Evolutionary conservation across 1,140 invertebrate genomes (phyloP), one percentile per base, ranked within the genome.

Genomic region (Octopus bimaculoides): DNA sequence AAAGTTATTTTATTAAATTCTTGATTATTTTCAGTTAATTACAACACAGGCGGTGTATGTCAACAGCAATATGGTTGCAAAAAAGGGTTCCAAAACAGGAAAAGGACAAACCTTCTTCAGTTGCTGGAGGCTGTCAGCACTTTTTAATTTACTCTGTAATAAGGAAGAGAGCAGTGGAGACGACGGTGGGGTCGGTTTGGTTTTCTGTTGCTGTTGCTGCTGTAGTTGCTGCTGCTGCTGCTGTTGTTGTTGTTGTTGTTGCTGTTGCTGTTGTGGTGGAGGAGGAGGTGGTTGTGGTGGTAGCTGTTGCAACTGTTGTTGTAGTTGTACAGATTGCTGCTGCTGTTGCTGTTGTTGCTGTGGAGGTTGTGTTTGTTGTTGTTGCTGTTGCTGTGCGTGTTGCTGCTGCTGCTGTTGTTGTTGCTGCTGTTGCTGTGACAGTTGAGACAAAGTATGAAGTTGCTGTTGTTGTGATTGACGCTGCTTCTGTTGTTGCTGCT

Each of bases 151-250:
- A n/a, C 93, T 95, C 86, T 95, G 95, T 1, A 96, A 89, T 14
- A 96, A 90, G 81, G 94, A 95, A 6, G 95, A 95, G 53, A 96
- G 89, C n/a, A 96, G 87, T 0, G 95, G 95, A 0, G 95, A 95
- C 56, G 91, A 82, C 8, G 88, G 84, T 52, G 85, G 82, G 20
- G 80, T 81, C 26, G 81, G 77, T 74, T 84, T 86, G 2, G 77
- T 75, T 41, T 82, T 81, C 14, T 82, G 82, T 20, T 82, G 77
- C 17, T 54, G 55, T 12, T 52, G 52, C 71, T 61, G 76, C 9
- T n/a, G 78, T 66, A 71, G 80, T 79, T 54, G 79, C 75, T 69
- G 75, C 74, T 26, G 82, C 77, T n/a, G 81, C 78, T 52, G 79
- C 77, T 71, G 75, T 54, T 12, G 77, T 71, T 54, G 78, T 53